Evolutionary conservation across 1,140 invertebrate genomes (phyloP), one percentile per base, ranked within the genome.

Genomic region (Heliconius congener): DNA sequence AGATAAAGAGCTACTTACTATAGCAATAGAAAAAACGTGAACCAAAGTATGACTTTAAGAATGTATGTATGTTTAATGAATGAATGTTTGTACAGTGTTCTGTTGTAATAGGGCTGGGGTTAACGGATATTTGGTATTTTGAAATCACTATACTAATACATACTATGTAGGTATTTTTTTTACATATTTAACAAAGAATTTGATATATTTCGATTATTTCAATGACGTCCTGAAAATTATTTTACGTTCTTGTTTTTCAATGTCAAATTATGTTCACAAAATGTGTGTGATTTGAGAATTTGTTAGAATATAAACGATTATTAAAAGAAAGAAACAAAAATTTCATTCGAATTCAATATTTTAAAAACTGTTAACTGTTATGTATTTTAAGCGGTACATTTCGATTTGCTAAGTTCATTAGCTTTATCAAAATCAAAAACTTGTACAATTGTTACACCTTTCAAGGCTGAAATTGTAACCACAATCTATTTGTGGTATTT

Each of bases 111-210:
- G 71, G 78, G 73, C 75, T 82, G 87, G 86, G 88, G 86, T 88
- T 87, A 90, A 87, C 75, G 87, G 76, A 86, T 85, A 79, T 78
- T 72, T 83, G 83, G 83, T 85, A 79, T 80, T 83, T 81, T 78
- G 84, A 79, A 57, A 57, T 2, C 0, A n/a, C n/a, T 57, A n/a
- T 3, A 23, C 19, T n/a, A 57, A 23, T n/a, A 8, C 50, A 19
- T 52, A 57, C 8, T n/a, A 57, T 19, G 6, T 57, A 57, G 18
- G 50, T 57, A 23, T 3, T 9, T 30, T 23, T 57, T 57, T 57
- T 23, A 23, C 9, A 57, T 1, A 57, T 11, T n/a, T 23, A 9
- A n/a, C 55, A n/a, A n/a, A 23, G 8, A 3, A 9, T 57, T 9
- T n/a, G 6, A 23, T 57, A 57, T 8, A 57, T 6, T 57, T 8